phyloP scores from a whole-genome alignment of 2,888 invertebrate genomes.

The Lithosia quadra region DNA sequence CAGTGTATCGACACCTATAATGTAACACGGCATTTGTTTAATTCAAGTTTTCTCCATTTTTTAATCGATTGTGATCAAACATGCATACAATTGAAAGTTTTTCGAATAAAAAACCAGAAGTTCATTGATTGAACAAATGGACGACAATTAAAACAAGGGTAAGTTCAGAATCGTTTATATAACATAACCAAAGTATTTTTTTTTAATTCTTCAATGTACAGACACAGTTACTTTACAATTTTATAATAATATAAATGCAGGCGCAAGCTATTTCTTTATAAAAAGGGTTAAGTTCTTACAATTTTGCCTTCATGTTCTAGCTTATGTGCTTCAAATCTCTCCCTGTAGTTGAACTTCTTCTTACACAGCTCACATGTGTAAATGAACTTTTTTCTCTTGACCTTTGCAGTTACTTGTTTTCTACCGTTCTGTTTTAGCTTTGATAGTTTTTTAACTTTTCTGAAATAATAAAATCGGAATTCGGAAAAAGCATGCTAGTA shows the following conservation, averaged over 20 bases:
- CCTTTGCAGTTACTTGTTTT: constrained; percentile 50
- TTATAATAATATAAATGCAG: no score
- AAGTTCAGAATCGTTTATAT: no score
- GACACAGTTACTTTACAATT: no score
- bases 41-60: no score
- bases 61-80: no score
- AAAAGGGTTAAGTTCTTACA: constrained; percentile 57
- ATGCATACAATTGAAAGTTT: no score
- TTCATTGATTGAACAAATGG: no score
- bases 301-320: constrained; percentile 72
- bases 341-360: constrained; percentile 68
- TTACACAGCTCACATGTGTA: constrained; percentile 72
- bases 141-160: no score
- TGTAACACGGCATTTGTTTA: background rate
- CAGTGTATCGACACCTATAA: constrained; percentile 66
- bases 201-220: no score
- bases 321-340: constrained; percentile 75
- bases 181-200: no score
- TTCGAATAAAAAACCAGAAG: no score
- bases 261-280: background rate
- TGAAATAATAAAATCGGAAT: constrained; percentile 29
- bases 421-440: constrained; percentile 43
- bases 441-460: constrained; percentile 45
- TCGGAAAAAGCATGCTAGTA: no score
- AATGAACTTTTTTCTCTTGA: constrained; percentile 57